Base-by-base conservation (phyloP, 2,113 vertebrate genomes). In the Podocnemis expansa region DNA sequence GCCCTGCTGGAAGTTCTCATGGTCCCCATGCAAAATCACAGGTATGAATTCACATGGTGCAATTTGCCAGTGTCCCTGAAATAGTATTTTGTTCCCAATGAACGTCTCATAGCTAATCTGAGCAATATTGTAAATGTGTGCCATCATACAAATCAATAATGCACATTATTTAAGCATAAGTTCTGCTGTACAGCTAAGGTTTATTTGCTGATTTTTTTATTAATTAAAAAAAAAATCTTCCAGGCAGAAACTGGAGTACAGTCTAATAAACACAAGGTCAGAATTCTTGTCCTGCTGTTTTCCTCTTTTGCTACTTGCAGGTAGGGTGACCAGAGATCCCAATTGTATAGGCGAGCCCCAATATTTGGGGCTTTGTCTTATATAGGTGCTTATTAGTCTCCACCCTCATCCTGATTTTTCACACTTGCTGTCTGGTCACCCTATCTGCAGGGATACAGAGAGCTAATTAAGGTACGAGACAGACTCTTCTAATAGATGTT, bases 211-310 rank as follows among this genome's bases (percentile, higher is more conserved):
- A 91, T 94, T 82, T 90, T 88, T 79, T 63, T 91, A n/a, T 95
- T 93, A 19, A 38, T n/a, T 38, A 38, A 10, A 1, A 3, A 38
- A 38, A 51, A 52, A 38, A 31, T 31, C 89, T 93, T 93, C 16
- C 93, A 84, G 89, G 86, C 84, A 91, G 95, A 80, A 41, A 88
- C 78, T 96, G 95, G 96, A 93, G 73, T 25, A 1, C 24, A 95
- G 91, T 95, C 95, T 93, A 93, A 93, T 95, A 94, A 94, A 96
- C 96, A 93, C 93, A 63, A 76, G 13, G 25, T 76, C 27, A 29
- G 43, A 25, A 29, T 29, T 25, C 11, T 45, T 27, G 38, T 19
- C 4, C 21, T 45, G 5, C 27, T 76, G 8, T 45, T 22, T 17
- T 17, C 38, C 38, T 38, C 34, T 38, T 67, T n/a, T 67, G 63